Evolutionary conservation across 1,140 invertebrate species (phyloP).

Genomic region (Ceratina calcarata): DNA sequence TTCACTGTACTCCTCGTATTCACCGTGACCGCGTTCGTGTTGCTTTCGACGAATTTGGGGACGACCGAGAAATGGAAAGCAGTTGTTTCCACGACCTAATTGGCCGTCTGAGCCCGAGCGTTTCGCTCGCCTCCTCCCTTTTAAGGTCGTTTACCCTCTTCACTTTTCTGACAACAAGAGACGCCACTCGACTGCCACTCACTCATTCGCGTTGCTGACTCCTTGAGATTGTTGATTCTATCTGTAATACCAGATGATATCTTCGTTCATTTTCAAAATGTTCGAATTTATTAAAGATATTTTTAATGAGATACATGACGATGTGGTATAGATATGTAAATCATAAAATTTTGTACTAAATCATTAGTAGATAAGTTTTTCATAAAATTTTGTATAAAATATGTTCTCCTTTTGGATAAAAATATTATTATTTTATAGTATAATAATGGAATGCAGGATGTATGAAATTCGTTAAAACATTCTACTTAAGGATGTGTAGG

Average conservation of each 20-base stretch:
- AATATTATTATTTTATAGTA: no score
- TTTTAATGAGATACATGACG: no score
- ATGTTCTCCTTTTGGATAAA: no score
- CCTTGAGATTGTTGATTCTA: neutral
- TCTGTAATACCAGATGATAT: neutral
- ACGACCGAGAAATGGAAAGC: constrained; percentile 53
- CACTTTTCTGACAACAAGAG: constrained; percentile 39
- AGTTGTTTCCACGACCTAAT: constrained; percentile 55
- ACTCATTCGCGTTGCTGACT: neutral
- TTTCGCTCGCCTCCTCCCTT: constrained; percentile 35
- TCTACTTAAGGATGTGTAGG: no score
- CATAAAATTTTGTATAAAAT: no score
- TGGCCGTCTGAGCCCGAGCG: constrained; percentile 24
- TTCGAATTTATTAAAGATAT: no score
- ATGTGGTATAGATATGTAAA: no score
- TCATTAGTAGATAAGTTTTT: no score
- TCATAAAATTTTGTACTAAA: no score
- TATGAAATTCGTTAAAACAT: no score
- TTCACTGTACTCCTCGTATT: neutral
- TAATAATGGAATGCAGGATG: no score
- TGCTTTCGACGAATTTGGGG: constrained; percentile 35
- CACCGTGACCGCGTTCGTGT: neutral
- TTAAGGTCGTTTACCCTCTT: constrained; percentile 44
- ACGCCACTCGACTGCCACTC: neutral
- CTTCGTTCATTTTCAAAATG: no score